A percentile compares a stretch with the other conserved stretches of the same genome.
Conservation (phyloP, 2,797 vertebrate genomes). For the Neostethus bicornis region DNA sequence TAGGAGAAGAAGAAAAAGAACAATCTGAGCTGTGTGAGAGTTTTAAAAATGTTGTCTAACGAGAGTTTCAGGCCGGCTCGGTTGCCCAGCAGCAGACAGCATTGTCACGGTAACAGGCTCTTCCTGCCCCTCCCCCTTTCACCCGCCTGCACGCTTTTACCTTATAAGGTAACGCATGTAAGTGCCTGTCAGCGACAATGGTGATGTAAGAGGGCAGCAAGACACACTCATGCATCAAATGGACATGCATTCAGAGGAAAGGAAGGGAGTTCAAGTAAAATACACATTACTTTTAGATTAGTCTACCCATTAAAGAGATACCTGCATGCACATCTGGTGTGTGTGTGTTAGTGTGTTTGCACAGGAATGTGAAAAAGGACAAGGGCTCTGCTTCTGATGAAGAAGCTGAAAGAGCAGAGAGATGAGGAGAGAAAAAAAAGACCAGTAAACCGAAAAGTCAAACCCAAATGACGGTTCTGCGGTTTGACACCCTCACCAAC, state of each 20-base stretch:
- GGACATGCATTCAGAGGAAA: background rate
- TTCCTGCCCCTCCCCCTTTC: constrained; percentile 71
- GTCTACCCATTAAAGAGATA: constrained; percentile 5
- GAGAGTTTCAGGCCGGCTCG: constrained; percentile 72
- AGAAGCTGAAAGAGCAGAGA: constrained; percentile 33
- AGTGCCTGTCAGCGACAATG: constrained; percentile 63
- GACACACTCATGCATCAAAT: constrained; percentile 18
- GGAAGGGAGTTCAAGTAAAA: constrained; percentile 1
- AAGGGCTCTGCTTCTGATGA: constrained; percentile 35
- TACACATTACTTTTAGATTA: constrained; percentile 5
- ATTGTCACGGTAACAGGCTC: constrained; percentile 77
- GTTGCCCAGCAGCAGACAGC: constrained; percentile 70
- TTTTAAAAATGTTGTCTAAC: constrained; percentile 60
- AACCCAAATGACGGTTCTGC: too few relatives aligned
- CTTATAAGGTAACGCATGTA: constrained; percentile 81
- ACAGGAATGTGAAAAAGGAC: constrained; percentile 68
- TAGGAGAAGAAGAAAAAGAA: background rate
- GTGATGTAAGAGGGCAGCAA: constrained; percentile 69
- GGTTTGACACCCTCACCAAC: background rate
- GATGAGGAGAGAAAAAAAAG: background rate
- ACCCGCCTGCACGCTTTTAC: constrained; percentile 67
- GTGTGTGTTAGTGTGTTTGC: background rate
- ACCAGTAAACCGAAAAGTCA: background rate
- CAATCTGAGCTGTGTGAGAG: background rate
- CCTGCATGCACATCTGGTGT: constrained; percentile 3